These are phyloP conservation scores for Eueides isabella DNA, from an alignment of 1,140 invertebrate species.

Conservation along the genomic window DNA sequence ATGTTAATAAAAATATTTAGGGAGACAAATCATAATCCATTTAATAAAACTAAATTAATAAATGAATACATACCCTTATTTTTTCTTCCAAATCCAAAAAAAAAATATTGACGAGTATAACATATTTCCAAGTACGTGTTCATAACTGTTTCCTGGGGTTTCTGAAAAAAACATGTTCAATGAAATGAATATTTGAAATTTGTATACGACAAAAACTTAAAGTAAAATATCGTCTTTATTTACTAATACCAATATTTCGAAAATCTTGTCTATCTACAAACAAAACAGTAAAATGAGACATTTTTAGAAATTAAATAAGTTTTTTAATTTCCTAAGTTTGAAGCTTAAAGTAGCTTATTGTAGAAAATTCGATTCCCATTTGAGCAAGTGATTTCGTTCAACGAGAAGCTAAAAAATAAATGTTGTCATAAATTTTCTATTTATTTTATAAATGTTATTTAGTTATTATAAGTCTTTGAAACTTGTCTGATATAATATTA, in stretches of 20 bases:
- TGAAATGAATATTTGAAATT: not conserved
- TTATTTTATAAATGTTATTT: too few relatives aligned
- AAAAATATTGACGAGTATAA: not conserved
- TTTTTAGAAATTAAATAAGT: not conserved
- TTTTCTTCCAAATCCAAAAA: not conserved
- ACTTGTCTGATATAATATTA: too few relatives aligned
- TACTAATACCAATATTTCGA: not conserved
- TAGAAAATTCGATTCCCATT: too few relatives aligned
- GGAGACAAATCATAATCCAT: too few relatives aligned
- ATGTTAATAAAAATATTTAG: not conserved
- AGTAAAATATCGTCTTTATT: not conserved
- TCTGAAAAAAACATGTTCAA: not conserved
- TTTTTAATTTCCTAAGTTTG: too few relatives aligned
- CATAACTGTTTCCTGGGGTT: not conserved
- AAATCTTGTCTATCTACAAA: not conserved
- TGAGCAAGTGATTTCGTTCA: too few relatives aligned
- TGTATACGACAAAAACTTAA: not conserved
- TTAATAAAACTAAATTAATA: too few relatives aligned
- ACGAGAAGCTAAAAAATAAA: too few relatives aligned
- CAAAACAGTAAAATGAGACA: not conserved
- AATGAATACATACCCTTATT: not conserved
- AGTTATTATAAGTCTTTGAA: too few relatives aligned
- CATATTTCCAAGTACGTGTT: not conserved
- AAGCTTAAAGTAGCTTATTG: too few relatives aligned
- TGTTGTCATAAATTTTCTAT: too few relatives aligned